A percentile compares a stretch with the other conserved stretches of the same genome.
Conservation (phyloP, 2,888 invertebrate genomes). For the Conops quadrifasciatus region DNA sequence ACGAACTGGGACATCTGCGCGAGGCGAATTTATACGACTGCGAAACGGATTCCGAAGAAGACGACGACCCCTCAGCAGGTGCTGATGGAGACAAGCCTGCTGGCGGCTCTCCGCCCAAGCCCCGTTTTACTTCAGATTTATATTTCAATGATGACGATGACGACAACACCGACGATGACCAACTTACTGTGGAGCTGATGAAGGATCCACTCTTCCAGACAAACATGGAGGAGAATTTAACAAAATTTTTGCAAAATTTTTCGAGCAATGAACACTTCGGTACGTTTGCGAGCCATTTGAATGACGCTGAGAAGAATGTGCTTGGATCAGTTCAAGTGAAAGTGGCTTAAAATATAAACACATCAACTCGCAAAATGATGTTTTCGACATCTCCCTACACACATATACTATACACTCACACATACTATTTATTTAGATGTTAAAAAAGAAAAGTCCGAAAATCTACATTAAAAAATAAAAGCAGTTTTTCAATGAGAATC, state of each 20-base stretch:
- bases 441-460: no score
- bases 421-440: no score
- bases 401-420: no score
- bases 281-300: slow-evolving; percentile 71
- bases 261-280: slow-evolving; percentile 72
- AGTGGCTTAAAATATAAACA: slow-evolving; percentile 33
- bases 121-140: slow-evolving; percentile 58
- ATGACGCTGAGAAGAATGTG: slow-evolving; percentile 65
- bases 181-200: slow-evolving; percentile 71
- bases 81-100: slow-evolving; percentile 49
- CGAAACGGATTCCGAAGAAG: slow-evolving; percentile 56
- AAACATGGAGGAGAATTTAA: slow-evolving; percentile 71
- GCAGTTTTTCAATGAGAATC: no score
- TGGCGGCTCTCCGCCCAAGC: slow-evolving; percentile 50
- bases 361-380: no score
- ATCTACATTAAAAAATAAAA: no score
- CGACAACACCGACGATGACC: slow-evolving; percentile 66
- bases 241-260: slow-evolving; percentile 72
- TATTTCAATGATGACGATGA: slow-evolving; percentile 60
- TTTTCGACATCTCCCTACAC: no score
- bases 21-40: slow-evolving; percentile 62
- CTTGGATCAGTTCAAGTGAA: slow-evolving; percentile 46
- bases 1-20: slow-evolving; percentile 71
- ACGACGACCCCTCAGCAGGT: slow-evolving; percentile 46
- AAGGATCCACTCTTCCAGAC: slow-evolving; percentile 72